phyloP scores from a whole-genome alignment of 1,140 invertebrate genomes.

The Asobara japonica region DNA sequence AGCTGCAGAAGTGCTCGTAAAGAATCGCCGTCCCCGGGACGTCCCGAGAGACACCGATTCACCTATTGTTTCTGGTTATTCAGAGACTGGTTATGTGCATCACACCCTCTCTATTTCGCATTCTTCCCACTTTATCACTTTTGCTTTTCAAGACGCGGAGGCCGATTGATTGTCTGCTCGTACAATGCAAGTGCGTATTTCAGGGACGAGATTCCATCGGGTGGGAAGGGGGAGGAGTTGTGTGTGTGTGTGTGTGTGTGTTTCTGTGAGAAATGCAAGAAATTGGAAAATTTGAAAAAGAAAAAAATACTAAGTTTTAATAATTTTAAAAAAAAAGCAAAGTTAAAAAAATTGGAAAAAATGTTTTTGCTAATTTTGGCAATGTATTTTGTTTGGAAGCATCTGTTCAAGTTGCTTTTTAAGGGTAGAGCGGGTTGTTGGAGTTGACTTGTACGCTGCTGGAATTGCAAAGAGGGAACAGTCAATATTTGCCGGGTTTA shows the following conservation, averaged over 20 bases:
- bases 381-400: background rate
- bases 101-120: background rate
- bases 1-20: background rate
- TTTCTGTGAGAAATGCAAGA: too few species aligned
- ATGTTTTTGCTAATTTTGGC: background rate
- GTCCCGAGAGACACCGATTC: conserved; percentile 17
- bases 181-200: conserved; percentile 6
- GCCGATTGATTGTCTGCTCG: background rate
- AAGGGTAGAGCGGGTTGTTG: background rate
- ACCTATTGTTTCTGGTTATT: conserved; percentile 26
- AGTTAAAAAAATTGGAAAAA: background rate
- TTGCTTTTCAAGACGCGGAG: background rate
- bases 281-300: too few species aligned
- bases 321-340: background rate
- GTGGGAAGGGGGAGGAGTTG: background rate
- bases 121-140: background rate
- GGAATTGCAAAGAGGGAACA: background rate
- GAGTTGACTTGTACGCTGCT: background rate
- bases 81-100: conserved; percentile 9
- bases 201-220: background rate
- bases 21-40: conserved; percentile 22
- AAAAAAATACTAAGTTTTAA: too few species aligned
- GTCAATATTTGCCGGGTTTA: background rate
- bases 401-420: background rate
- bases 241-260: background rate